A percentile compares a stretch with the other conserved stretches of the same genome.
phyloP scores from a whole-genome alignment of 2,888 invertebrate genomes.

The Caprella mutica region DNA sequence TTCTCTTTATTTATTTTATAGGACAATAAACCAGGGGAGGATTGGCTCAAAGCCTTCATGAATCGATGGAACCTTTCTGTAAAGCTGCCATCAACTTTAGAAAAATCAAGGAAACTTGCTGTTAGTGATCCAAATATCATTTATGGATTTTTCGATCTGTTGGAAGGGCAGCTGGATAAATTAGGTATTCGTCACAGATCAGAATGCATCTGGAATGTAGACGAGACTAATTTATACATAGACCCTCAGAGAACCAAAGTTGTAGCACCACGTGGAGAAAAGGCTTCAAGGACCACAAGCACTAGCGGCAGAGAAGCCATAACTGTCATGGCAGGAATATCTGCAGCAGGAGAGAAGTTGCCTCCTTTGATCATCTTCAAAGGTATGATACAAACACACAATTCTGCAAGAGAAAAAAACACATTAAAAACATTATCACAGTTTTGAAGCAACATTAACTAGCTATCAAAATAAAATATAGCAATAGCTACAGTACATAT shows the following conservation, averaged over 20 bases:
- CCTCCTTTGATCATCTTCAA: slow-evolving; percentile 8
- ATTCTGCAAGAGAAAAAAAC: no score
- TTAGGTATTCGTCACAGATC: neutral
- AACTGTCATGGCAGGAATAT: slow-evolving; percentile 4
- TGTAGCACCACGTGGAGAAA: neutral
- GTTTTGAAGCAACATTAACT: no score
- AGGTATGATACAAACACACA: neutral
- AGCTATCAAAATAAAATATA: no score
- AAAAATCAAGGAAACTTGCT: neutral
- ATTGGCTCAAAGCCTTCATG: slow-evolving; percentile 2
- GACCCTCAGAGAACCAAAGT: slow-evolving; percentile 3
- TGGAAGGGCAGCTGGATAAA: neutral
- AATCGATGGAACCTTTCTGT: neutral
- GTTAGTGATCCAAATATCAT: neutral
- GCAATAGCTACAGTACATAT: neutral
- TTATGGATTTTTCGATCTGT: neutral
- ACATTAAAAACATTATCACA: no score
- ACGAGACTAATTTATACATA: neutral
- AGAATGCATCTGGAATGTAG: slow-evolving; percentile 11
- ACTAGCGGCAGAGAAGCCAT: neutral
- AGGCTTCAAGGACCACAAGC: neutral
- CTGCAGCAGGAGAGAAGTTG: slow-evolving; percentile 3
- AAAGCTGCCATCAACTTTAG: neutral
- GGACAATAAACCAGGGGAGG: neutral
- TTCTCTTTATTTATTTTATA: neutral